These are phyloP conservation scores for Leucopsar rothschildi DNA, from an alignment of 2,113 vertebrate species.

Conservation along the genomic window DNA sequence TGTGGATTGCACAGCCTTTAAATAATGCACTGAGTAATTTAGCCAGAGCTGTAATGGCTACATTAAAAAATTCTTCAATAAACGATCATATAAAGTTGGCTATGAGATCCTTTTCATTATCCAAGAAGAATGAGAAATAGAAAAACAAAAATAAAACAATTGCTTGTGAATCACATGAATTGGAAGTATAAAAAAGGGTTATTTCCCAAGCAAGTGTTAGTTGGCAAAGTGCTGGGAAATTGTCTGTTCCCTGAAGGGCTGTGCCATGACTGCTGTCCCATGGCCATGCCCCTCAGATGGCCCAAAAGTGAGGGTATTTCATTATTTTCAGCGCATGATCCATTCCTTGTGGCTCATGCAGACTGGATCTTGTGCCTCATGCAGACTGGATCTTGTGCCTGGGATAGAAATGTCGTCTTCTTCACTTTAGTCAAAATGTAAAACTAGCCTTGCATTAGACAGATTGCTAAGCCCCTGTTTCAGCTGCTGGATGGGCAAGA, in stretches of 20 bases:
- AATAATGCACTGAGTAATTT: background rate
- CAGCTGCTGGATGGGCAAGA: background rate
- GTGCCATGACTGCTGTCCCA: background rate
- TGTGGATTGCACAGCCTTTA: background rate
- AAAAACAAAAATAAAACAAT: slow-evolving; percentile 7
- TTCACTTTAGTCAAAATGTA: background rate
- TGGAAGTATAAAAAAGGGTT: background rate
- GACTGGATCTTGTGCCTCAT: background rate
- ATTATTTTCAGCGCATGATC: background rate
- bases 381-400: background rate
- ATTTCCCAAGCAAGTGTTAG: background rate
- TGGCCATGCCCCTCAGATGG: fast-evolving
- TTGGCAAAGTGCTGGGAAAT: background rate
- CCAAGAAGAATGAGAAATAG: background rate
- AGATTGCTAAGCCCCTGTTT: background rate
- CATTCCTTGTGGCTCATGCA: background rate
- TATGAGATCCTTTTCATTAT: background rate
- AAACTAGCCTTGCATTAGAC: background rate
- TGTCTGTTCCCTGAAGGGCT: fast-evolving
- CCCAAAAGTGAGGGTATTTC: background rate
- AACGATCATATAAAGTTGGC: background rate
- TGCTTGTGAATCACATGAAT: background rate
- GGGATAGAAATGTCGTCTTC: background rate
- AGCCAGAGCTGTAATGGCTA: background rate
- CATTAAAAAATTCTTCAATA: background rate